Evolutionary conservation across 2,797 vertebrate genomes (phyloP), one percentile per base, ranked within the genome.

Genomic region (Microhierax caerulescens): DNA sequence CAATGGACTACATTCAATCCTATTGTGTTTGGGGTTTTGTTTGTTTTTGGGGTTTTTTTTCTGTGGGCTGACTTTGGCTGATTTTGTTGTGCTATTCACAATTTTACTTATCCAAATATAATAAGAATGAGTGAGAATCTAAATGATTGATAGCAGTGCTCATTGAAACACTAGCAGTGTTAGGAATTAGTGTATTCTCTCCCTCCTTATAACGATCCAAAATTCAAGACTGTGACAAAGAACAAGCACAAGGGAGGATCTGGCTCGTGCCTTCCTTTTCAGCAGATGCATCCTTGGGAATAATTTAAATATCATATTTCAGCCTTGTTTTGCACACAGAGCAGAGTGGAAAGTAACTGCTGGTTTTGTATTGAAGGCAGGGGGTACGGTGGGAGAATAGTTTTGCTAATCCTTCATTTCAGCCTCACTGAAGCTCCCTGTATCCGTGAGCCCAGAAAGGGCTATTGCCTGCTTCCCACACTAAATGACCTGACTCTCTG

Each of bases 281-380:
- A 98, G 93, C 92, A 97, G 97, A 97, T 80, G 84, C 65, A 90
- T 97, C 96, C 95, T 98, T 97, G 97, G 96, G 97, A 97, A 97
- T 98, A 97, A 98, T 97, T 98, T 97, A 97, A 95, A 97, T 97
- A 98, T 98, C 97, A 37, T 92, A 87, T 98, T 98, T 98, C 97
- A 98, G 96, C 85, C 92, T 96, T 95, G 85, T 97, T 97, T 97
- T 97, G 97, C 78, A 90, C 95, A 97, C 91, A 96, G 95, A 98
- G 90, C 37, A 41, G 81, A 97, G 67, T 92, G 90, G 88, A 86
- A 96, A 96, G 95, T 91, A 97, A 96, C 94, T 91, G 95, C 87
- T 88, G 95, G 61, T 97, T 98, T 97, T 97, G 86, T 95, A 96
- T 77, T 10, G 23, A 88, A 97, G 69, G 84, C 91, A 92, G 96